Percentiles rank a stretch among this genome's conserved stretches.
phyloP scores from a whole-genome alignment of 2,888 invertebrate species.

The Meiosimyza platycephala region DNA sequence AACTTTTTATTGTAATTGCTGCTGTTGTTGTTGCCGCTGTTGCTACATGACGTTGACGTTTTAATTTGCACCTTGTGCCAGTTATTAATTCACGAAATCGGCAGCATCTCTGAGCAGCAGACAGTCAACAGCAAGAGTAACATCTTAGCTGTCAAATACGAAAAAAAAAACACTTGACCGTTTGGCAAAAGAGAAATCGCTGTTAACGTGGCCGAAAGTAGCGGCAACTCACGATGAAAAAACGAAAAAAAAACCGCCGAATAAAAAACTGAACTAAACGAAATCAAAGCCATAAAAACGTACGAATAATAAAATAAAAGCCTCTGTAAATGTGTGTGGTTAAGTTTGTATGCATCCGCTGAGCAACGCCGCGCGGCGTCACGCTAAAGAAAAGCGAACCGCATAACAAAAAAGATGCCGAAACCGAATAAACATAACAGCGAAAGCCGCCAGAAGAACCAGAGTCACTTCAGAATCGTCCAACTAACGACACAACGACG shows the following conservation, averaged over 20 bases:
- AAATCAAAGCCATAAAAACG: background rate
- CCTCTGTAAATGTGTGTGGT: background rate
- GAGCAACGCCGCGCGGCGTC: conserved; percentile 26
- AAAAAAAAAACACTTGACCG: conserved; percentile 28
- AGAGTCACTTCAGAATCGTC: too few relatives aligned
- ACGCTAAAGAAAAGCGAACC: too few relatives aligned
- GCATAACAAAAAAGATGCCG: too few relatives aligned
- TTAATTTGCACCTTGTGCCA: conserved; percentile 31
- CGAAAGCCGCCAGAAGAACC: too few relatives aligned
- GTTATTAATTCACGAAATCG: conserved; percentile 32
- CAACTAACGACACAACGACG: too few relatives aligned
- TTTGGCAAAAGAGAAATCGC: background rate
- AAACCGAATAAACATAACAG: too few relatives aligned
- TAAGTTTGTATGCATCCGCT: background rate
- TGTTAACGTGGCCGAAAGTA: background rate
- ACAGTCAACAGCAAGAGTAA: conserved; percentile 20
- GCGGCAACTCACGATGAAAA: background rate
- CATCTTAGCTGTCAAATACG: conserved; percentile 16
- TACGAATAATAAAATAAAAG: background rate
- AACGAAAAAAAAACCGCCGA: background rate
- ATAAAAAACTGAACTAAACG: too few relatives aligned
- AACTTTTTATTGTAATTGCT: background rate
- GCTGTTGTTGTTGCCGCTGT: conserved; percentile 14
- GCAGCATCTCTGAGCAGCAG: conserved; percentile 12
- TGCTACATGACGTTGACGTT: conserved; percentile 28